phyloP scores from a whole-genome alignment of 2,797 vertebrate species.

The Nannoperca australis region DNA sequence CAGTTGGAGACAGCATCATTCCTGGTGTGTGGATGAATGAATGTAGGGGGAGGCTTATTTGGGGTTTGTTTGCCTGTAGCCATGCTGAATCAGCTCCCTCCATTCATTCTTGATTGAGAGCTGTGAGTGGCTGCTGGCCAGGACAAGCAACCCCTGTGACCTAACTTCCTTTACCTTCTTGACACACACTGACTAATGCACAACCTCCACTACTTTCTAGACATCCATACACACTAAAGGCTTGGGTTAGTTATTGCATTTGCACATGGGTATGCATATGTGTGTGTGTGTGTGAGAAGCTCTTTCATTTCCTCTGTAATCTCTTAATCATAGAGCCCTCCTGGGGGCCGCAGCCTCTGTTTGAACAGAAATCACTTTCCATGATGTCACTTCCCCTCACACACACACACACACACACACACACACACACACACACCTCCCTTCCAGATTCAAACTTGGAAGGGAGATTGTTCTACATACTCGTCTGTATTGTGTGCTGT shows the following conservation, averaged over 20 bases:
- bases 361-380: conserved; percentile 76
- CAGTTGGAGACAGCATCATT: conserved; percentile 13
- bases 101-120: conserved; percentile 61
- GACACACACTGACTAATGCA: conserved; percentile 33
- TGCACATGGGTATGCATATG: conserved; percentile 21
- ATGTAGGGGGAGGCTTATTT: conserved; percentile 42
- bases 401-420: conserved; percentile 31
- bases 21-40: conserved; percentile 26
- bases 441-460: too few relatives aligned
- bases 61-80: conserved; percentile 58
- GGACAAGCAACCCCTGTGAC: conserved; percentile 61
- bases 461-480: too few relatives aligned
- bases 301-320: conserved; percentile 83
- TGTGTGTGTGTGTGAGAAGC: conserved; percentile 35
- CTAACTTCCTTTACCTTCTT: conserved; percentile 50
- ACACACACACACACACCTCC: conserved; percentile 14
- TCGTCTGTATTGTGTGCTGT: background rate
- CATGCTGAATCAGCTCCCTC: conserved; percentile 72
- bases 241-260: conserved; percentile 41
- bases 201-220: conserved; percentile 22
- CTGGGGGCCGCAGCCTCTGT: conserved; percentile 68
- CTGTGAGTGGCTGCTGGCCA: conserved; percentile 55
- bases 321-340: conserved; percentile 79
- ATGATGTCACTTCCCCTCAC: conserved; percentile 76
- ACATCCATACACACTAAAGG: conserved; percentile 31